phyloP scores from a whole-genome alignment of 2,797 vertebrate genomes.

The Coccyzus lansbergi region DNA sequence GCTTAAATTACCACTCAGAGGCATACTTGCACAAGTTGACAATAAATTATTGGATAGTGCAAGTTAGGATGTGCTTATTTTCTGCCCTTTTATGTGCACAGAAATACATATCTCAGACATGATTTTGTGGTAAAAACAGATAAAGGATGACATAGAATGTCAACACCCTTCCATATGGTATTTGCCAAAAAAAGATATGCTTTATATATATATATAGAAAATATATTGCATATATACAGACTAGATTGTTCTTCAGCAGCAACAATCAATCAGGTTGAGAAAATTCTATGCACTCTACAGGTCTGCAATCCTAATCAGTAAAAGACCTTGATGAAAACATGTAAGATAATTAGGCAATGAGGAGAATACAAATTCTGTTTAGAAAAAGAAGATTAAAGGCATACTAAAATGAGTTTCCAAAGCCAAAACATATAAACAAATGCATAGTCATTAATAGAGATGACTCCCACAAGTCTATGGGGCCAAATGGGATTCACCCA shows the following conservation, averaged over 20 bases:
- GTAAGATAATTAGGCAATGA: neutral
- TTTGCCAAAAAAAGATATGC: neutral
- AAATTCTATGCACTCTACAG: neutral
- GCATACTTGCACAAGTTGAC: neutral
- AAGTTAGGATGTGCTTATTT: neutral
- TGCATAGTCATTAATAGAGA: neutral
- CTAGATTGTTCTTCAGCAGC: neutral
- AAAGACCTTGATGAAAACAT: neutral
- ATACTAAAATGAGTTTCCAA: neutral
- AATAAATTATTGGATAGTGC: neutral
- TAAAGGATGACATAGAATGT: slow-evolving; percentile 22
- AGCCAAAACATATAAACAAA: neutral
- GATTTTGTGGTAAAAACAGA: slow-evolving; percentile 24
- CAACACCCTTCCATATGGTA: slow-evolving; percentile 25
- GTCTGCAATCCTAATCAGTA: neutral
- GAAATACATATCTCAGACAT: neutral
- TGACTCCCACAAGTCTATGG: too few species aligned
- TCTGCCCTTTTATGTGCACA: neutral
- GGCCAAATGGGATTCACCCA: too few species aligned
- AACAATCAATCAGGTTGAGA: neutral
- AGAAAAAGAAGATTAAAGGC: neutral
- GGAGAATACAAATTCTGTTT: neutral
- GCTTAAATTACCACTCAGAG: neutral
- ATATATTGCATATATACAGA: neutral
- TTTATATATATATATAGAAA: neutral